These are phyloP conservation scores for Dinoponera quadriceps DNA, from an alignment of 1,140 invertebrate species.

Conservation along the genomic window DNA sequence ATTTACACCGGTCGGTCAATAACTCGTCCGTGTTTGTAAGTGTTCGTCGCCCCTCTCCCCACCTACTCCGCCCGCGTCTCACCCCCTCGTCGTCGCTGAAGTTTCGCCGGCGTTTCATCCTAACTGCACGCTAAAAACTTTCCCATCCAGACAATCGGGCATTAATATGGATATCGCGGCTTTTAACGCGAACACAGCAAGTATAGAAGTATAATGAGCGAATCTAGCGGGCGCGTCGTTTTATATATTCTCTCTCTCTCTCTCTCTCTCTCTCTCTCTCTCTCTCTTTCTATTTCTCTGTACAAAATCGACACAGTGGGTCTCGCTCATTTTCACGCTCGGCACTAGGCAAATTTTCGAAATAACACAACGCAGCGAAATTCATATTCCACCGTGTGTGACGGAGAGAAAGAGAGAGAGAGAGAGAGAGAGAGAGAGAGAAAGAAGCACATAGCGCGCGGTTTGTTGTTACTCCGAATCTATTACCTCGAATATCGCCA, in stretches of 20 bases:
- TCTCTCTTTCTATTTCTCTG: no score
- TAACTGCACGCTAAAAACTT: constrained; percentile 14
- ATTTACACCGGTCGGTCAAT: constrained; percentile 56
- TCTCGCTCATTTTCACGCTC: constrained; percentile 14
- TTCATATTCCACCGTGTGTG: no score
- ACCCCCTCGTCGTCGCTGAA: not conserved
- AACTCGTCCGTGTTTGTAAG: constrained; percentile 31
- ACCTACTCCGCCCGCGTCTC: not conserved
- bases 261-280: no score
- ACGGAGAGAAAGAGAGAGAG: no score
- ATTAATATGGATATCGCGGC: constrained; percentile 23
- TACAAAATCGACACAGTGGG: constrained; percentile 1
- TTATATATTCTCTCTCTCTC: constrained; percentile 19
- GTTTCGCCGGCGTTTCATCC: constrained; percentile 16
- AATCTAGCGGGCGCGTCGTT: not conserved
- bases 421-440: no score
- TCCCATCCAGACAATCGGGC: constrained; percentile 20
- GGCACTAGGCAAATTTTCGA: constrained; percentile 9
- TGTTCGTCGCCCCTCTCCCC: no score
- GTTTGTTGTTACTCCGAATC: no score
- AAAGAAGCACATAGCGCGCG: no score
- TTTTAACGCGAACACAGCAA: constrained; percentile 18
- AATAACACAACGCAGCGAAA: not conserved
- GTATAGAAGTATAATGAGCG: not conserved
- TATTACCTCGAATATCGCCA: no score